These are phyloP conservation scores for Crotalus adamanteus DNA, from an alignment of 2,797 vertebrate species.

Conservation along the genomic window DNA sequence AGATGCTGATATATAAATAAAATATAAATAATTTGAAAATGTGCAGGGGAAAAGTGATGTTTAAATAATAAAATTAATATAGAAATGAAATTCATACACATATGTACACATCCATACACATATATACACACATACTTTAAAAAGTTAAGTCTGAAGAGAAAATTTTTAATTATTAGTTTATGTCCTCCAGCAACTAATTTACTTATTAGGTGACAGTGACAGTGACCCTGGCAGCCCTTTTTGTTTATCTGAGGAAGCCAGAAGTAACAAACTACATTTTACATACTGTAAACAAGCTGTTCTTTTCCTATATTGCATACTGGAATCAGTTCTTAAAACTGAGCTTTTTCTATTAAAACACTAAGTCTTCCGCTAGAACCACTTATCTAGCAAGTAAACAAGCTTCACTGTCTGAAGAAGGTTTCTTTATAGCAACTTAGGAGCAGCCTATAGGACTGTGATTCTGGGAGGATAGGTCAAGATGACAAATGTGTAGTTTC, in stretches of 20 bases:
- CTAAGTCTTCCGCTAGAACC: constrained; percentile 39
- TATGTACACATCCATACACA: constrained; percentile 40
- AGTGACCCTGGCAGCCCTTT: constrained; percentile 48
- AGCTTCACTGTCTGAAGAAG: constrained; percentile 42
- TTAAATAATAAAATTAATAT: neutral
- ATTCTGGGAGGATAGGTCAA: constrained; percentile 35
- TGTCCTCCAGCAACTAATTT: neutral
- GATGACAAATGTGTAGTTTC: constrained; percentile 45
- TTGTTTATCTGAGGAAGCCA: constrained; percentile 62
- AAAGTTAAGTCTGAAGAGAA: constrained; percentile 54
- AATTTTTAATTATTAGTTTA: constrained; percentile 28
- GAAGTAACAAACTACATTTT: constrained; percentile 48
- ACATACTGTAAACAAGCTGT: constrained; percentile 54
- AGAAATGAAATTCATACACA: neutral
- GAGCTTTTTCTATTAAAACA: constrained; percentile 58
- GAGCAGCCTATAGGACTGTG: constrained; percentile 42
- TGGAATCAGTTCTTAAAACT: constrained; percentile 64
- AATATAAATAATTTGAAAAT: constrained; percentile 11
- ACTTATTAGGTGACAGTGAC: constrained; percentile 25
- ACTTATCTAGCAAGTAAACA: constrained; percentile 55
- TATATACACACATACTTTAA: constrained; percentile 42
- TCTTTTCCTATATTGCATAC: constrained; percentile 62
- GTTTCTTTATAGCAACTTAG: constrained; percentile 56
- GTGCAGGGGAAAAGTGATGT: neutral
- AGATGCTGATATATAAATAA: neutral